Evolutionary conservation across 2,888 invertebrate species (phyloP), one percentile per base, ranked within the genome.

Genomic region (Leucophenga montana): DNA sequence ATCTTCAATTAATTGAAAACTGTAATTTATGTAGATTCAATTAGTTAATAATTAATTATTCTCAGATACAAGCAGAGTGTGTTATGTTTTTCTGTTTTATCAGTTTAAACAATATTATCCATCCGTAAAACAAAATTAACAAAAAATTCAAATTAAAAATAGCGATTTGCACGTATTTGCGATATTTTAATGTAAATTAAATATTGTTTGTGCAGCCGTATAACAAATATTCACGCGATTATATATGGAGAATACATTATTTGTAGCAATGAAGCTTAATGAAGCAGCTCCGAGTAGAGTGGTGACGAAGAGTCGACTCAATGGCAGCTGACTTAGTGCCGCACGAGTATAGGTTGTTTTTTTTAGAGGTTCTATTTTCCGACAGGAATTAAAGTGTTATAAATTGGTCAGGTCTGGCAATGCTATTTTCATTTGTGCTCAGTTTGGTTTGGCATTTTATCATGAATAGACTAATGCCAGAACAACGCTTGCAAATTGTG

Each of bases 131-230:
- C n/a, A n/a, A 46, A 64, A 71, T 39, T 65, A 73, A 64, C 9
- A 69, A 54, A 67, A 18, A 67, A 65, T 69, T 70, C 44, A 4
- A 16, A 20, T 16, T 18, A 16, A 16, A 53, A 53, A 39, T 72
- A 82, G 83, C 83, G 83, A 74, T 76, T 75, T 75, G 72, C 80
- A 83, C 80, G 80, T 73, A 67, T 83, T 75, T 68, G 70, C 74
- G 20, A 79, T 79, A 79, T 82, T 79, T 31, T 46, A 22, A 27
- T 44, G 44, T 67, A 74, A 70, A 68, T 69, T 69, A 59, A 73
- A 67, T 68, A 39, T 39, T 39, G 39, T 39, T 39, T 39, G 66
- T 57, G 54, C 56, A 56, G 56, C 56, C 11, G 8, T 39, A 8
- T 39, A 11, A 1, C 8, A 39, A 39, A 8, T 39, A 39, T 39